phyloP scores from a whole-genome alignment of 1,140 invertebrate species.

The Drosophila repletoides region DNA sequence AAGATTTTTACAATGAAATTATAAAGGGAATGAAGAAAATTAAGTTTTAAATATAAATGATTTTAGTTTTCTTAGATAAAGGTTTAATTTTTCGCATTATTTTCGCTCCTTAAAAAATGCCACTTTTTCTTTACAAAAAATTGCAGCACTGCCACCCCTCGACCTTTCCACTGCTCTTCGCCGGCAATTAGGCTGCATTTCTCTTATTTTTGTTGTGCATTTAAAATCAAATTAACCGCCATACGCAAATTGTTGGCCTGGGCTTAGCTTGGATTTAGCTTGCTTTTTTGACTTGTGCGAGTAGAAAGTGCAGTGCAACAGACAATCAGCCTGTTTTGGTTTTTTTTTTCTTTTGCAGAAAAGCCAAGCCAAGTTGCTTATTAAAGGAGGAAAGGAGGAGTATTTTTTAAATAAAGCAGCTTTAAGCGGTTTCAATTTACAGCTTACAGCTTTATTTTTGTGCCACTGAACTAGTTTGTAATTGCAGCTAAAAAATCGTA shows the following conservation, averaged over 20 bases:
- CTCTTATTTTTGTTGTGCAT: slow-evolving; percentile 43
- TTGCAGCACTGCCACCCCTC: too few species aligned
- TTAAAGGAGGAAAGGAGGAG: neutral
- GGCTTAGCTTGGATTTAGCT: slow-evolving; percentile 18
- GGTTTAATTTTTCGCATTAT: too few species aligned
- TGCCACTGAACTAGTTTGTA: slow-evolving; percentile 2
- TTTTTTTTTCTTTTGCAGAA: too few species aligned
- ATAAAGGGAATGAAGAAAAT: too few species aligned
- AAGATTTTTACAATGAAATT: too few species aligned
- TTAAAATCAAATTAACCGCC: slow-evolving; percentile 70
- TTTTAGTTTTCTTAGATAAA: too few species aligned
- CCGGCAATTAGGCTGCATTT: slow-evolving; percentile 32
- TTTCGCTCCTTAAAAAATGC: too few species aligned
- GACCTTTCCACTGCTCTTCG: neutral
- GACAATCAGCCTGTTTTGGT: neutral
- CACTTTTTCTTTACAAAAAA: too few species aligned
- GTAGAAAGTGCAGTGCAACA: slow-evolving; percentile 36
- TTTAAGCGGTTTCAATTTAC: too few species aligned
- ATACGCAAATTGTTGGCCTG: slow-evolving; percentile 75
- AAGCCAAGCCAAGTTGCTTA: neutral
- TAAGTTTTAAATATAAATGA: too few species aligned
- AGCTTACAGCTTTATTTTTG: neutral
- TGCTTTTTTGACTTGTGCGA: slow-evolving; percentile 17
- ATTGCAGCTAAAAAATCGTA: too few species aligned
- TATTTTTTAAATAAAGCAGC: too few species aligned